These are phyloP conservation scores for Bos indicus DNA, from an alignment of 2,113 vertebrate species.

Conservation along the genomic window DNA sequence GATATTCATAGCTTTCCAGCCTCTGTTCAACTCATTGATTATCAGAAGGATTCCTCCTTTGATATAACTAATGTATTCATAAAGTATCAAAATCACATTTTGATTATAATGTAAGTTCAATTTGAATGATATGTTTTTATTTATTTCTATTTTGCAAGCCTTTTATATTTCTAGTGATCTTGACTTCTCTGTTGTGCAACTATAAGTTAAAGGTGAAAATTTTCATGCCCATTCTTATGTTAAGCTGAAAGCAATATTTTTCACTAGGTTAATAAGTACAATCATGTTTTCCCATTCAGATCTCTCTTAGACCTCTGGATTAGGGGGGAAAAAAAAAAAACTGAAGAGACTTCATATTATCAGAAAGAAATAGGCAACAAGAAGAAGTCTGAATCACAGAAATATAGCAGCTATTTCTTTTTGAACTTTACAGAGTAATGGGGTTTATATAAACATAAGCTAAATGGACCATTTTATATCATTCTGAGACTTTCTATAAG, in stretches of 20 bases:
- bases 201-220: conserved; percentile 6
- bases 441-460: conserved; percentile 72
- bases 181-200: neutral
- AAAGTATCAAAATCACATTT: neutral
- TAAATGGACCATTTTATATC: conserved; percentile 69
- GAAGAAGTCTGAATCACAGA: conserved; percentile 65
- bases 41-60: neutral
- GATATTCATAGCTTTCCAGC: neutral
- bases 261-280: conserved; percentile 45
- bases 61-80: neutral
- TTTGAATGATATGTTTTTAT: neutral
- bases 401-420: conserved; percentile 61
- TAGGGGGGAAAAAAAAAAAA: neutral
- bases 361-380: conserved; percentile 65
- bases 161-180: conserved; percentile 9
- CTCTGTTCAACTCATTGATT: neutral
- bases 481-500: conserved; percentile 59
- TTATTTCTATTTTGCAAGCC: neutral
- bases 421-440: conserved; percentile 60
- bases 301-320: conserved; percentile 57
- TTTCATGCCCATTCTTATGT: conserved; percentile 19
- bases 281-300: conserved; percentile 45
- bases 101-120: neutral
- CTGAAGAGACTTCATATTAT: conserved; percentile 64
- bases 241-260: conserved; percentile 36